Conservation (phyloP, 2,888 invertebrate species). For the Terebella lapidaria region DNA sequence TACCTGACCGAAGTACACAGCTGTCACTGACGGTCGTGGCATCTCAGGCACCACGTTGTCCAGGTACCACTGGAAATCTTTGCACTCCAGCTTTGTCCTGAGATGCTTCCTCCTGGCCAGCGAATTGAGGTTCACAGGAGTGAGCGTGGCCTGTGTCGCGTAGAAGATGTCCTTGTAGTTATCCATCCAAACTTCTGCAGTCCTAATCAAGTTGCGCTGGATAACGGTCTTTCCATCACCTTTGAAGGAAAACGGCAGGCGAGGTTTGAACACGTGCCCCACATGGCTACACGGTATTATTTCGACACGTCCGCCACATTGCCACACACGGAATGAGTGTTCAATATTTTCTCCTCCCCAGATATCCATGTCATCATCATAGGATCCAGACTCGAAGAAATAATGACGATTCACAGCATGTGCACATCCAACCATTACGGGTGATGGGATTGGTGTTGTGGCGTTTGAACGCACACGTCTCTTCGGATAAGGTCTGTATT, state of each 20-base stretch:
- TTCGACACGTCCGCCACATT: conserved; percentile 25
- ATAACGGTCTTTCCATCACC: conserved; percentile 13
- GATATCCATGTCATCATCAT: conserved; percentile 21
- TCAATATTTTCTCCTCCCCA: conserved; percentile 27
- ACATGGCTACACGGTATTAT: conserved; percentile 25
- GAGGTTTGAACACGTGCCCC: conserved; percentile 23
- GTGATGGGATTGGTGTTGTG: conserved; percentile 17
- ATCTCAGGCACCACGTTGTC: background rate
- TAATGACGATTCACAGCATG: conserved; percentile 16
- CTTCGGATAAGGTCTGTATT: conserved; percentile 7
- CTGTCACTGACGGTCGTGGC: background rate
- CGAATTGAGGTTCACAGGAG: background rate
- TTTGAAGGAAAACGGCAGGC: conserved; percentile 19
- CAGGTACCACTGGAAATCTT: background rate
- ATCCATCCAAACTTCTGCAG: conserved; percentile 56
- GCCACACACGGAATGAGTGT: conserved; percentile 22
- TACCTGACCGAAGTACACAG: background rate
- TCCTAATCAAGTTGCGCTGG: conserved; percentile 20
- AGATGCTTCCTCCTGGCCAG: background rate
- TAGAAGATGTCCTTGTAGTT: conserved; percentile 83
- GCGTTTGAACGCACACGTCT: conserved; percentile 5
- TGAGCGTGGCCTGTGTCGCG: background rate
- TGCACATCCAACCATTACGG: conserved; percentile 23
- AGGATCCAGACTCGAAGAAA: conserved; percentile 17
- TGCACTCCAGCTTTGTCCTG: background rate